Base-by-base conservation (phyloP, 1,140 invertebrate species). In the Trinorchestia longiramus region DNA sequence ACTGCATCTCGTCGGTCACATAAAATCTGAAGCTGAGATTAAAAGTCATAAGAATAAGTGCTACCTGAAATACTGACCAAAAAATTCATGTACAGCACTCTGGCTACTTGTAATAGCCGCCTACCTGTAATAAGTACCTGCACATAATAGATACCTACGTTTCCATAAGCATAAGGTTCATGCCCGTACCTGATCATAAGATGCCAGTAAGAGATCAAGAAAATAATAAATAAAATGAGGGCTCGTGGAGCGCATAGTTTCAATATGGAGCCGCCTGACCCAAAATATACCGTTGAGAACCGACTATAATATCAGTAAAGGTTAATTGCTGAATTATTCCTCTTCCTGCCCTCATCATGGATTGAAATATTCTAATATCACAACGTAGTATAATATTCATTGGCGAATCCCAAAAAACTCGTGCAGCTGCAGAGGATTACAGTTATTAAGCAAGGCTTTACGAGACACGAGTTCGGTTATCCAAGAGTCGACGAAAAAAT, bases 271-370 rank as follows among this genome's bases (percentile, higher is more conserved):
- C 28, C 41, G 4, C 41, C 88, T 91, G 41, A 28, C 19, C 88
- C 88, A 91, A 91, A 91, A 91, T 91, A 91, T 43, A 91, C 88
- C 88, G 88, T 91, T 42, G 4, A 42, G 43, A 91, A 91, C 43
- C 41, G 8, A 28, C 88, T 3, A 44, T 42, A 42, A 91, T 11
- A 91, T 91, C 88, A 91, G 62, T 36, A 36, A 77, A 11, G 62
- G 62, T 77, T 77, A 77, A 36, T 77, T 77, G 62, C 62, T 77
- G 62, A 77, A 77, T 19, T 77, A 77, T 36, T 77, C 62, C 62
- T 77, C 15, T 28, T 77, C 15, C 62, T 36, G 8, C 62, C 62
- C 15, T 3, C 1, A 77, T 11, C 28, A 77, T 36, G 11, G 15
- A 77, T 77, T 77, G 28, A 77, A 77, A 23, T 77, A 77, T 19